Evolutionary conservation across 2,888 invertebrate species (phyloP), one percentile per base, ranked within the genome.

Genomic region (Synanthedon tipuliformis): DNA sequence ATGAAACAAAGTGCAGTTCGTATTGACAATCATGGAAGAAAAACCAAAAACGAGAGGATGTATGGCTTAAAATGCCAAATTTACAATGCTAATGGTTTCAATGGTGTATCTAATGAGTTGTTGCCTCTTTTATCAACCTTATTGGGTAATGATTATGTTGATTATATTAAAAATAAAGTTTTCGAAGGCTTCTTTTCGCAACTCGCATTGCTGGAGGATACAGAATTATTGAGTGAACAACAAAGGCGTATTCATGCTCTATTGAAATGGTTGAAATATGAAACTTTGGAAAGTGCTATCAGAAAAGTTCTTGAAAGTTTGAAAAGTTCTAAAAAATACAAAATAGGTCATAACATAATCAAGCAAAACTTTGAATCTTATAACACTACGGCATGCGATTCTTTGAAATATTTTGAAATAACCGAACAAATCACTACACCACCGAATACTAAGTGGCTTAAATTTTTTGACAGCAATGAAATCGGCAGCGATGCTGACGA

Each of bases 91-190:
- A 90, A 94, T 54, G 85, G 88, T 52, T 92, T 92, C 71, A 90
- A 91, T 1, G 91, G 92, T 0, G 70, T 95, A 40, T 88, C 91
- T 56, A 89, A 89, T 59, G 89, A 90, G 13, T 78, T 93, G 56
- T 71, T 98, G 51, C 95, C 96, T 0, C 71, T 98, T 18, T 88
- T 96, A 57, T 95, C 95, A 0, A 93, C 94, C 1, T 71, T 97
- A 40, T 80, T 97, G 5, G 98, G 97, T 1, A 98, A 98, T 84
- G 98, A 98, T 78, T 34, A 34, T 34, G 34, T 34, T 34, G 98
- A 98, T 79, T 97, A 94, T 78, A 92, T 96, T 10, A 88, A 92
- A 41, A 88, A 89, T 55, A 83, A 81, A 3, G 86, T 89, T 0
- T 95, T 96, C 67, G 84, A 81, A 2, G 89, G 90, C 58, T 95